Evolutionary conservation across 2,797 vertebrate genomes (phyloP).

Genomic region (Cichlasoma orientale): DNA sequence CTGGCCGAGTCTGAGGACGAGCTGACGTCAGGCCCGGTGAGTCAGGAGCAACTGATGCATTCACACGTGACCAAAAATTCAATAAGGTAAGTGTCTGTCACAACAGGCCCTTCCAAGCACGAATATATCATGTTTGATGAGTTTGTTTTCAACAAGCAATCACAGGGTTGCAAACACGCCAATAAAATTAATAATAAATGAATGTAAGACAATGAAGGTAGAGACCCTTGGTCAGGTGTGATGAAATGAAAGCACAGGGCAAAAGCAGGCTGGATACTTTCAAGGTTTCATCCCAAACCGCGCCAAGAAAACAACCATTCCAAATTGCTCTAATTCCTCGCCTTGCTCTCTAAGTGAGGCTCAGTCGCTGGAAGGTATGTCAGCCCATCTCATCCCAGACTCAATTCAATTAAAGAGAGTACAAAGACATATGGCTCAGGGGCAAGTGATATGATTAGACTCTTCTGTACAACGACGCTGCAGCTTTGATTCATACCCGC

Average conservation of each 20-base stretch:
- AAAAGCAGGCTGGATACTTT: neutral
- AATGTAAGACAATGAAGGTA: constrained; percentile 28
- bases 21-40: constrained; percentile 56
- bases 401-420: constrained; percentile 80
- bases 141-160: constrained; percentile 24
- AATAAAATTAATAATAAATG: constrained; percentile 39
- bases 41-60: constrained; percentile 46
- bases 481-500: constrained; percentile 71
- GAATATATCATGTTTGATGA: constrained; percentile 47
- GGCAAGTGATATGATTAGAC: constrained; percentile 79
- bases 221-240: neutral
- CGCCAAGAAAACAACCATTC: constrained; percentile 45
- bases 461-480: constrained; percentile 53
- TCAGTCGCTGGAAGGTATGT: constrained; percentile 64
- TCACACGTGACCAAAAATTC: constrained; percentile 50
- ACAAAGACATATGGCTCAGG: constrained; percentile 74
- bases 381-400: constrained; percentile 71
- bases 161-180: constrained; percentile 5
- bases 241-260: neutral
- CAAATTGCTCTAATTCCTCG: constrained; percentile 35
- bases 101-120: constrained; percentile 4
- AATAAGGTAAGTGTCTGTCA: constrained; percentile 67
- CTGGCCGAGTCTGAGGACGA: constrained; percentile 25
- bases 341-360: constrained; percentile 32
- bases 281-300: constrained; percentile 23